A percentile compares a stretch with the other conserved stretches of the same genome.
Evolutionary conservation across 1,140 invertebrate genomes (phyloP).

Genomic region (Drosophila burlai): DNA sequence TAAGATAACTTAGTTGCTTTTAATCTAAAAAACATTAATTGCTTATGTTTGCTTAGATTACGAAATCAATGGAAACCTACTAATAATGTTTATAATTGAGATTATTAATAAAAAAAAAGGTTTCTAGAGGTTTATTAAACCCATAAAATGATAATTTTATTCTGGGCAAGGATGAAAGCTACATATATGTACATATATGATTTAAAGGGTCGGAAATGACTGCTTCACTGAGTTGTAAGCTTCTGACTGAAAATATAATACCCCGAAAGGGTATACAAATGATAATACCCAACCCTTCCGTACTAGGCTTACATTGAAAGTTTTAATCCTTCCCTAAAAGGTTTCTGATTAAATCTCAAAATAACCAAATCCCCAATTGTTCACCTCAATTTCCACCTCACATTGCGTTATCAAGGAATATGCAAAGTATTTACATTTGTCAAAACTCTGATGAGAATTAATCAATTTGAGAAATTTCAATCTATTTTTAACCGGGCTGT

Average conservation of each 20-base stretch:
- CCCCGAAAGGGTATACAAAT: too few species aligned
- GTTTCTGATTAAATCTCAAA: background rate
- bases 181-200: too few species aligned
- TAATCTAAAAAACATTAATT: background rate
- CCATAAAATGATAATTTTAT: background rate
- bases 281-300: too few species aligned
- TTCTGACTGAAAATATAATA: too few species aligned
- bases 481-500: conserved; percentile 60
- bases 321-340: too few species aligned
- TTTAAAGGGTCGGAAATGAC: too few species aligned
- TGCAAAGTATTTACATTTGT: conserved; percentile 7
- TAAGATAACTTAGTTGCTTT: background rate
- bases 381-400: background rate
- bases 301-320: too few species aligned
- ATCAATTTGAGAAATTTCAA: conserved; percentile 34
- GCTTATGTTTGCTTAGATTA: background rate
- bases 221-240: too few species aligned
- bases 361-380: background rate
- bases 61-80: background rate
- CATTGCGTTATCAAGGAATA: background rate
- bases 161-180: too few species aligned
- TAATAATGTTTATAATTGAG: background rate
- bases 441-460: conserved; percentile 18
- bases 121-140: background rate
- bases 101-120: background rate